These are phyloP conservation scores for Pterocles burchelli DNA, from an alignment of 2,113 vertebrate species.

Conservation along the genomic window DNA sequence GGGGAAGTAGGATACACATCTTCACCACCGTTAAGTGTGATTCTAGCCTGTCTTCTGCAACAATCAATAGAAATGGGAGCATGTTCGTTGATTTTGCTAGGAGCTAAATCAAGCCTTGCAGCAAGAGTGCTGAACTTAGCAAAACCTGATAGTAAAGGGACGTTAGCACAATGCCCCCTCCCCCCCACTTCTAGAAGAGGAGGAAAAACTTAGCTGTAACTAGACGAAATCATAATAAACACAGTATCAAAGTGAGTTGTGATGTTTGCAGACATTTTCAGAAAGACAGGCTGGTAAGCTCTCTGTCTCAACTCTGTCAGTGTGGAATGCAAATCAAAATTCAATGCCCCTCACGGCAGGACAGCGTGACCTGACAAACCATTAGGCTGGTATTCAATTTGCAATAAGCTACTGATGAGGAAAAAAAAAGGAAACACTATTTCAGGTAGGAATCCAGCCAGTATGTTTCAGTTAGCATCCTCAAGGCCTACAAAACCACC, in stretches of 20 bases:
- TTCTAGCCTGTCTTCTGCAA: neutral
- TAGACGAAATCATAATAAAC: neutral
- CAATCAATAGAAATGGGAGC: neutral
- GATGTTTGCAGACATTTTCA: neutral
- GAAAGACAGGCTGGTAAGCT: neutral
- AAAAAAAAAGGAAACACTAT: neutral
- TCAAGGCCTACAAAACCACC: neutral
- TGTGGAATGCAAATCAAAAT: neutral
- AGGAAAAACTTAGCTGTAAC: neutral
- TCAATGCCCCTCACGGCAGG: neutral
- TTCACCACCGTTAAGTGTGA: neutral
- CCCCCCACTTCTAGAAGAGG: neutral
- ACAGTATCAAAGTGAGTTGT: neutral
- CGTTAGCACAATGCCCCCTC: neutral
- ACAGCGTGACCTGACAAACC: conserved; percentile 7
- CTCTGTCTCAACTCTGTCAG: neutral
- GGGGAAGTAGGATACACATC: neutral
- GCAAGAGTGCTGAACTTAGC: neutral
- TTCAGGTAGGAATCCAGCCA: neutral
- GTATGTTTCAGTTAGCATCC: neutral
- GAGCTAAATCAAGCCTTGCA: neutral
- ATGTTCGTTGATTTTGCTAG: neutral
- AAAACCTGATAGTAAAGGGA: neutral
- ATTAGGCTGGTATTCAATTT: neutral
- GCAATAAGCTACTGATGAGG: neutral